These are phyloP conservation scores for Neogobius melanostomus DNA, from an alignment of 2,113 vertebrate genomes.

Conservation along the genomic window DNA sequence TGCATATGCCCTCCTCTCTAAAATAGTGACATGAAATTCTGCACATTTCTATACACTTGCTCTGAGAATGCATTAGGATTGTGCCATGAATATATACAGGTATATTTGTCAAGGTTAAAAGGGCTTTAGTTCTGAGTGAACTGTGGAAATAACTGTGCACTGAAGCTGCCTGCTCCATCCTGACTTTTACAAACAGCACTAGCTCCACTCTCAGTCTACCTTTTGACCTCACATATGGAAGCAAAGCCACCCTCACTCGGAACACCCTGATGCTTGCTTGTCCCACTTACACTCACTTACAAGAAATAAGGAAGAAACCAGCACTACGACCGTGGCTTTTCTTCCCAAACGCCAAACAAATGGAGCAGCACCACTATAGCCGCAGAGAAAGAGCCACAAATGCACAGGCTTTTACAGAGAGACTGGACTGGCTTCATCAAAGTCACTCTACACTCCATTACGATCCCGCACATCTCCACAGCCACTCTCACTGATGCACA, in stretches of 20 bases:
- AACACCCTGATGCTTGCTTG: constrained; percentile 24
- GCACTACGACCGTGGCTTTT: constrained; percentile 26
- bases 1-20: no score
- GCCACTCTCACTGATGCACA: neutral
- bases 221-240: constrained; percentile 16
- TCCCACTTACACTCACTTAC: constrained; percentile 53
- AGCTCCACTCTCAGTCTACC: constrained; percentile 6
- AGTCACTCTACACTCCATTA: constrained; percentile 31
- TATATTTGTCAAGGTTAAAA: neutral
- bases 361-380: constrained; percentile 28
- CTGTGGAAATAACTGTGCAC: neutral
- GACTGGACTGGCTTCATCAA: constrained; percentile 29
- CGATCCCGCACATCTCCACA: constrained; percentile 13
- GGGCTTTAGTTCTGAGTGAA: neutral
- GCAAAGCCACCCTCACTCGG: constrained; percentile 3
- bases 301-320: constrained; percentile 27
- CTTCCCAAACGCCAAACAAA: constrained; percentile 48
- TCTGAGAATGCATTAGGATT: no score
- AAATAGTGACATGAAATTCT: no score
- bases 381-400: constrained; percentile 18
- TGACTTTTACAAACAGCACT: neutral
- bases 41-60: no score
- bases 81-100: no score
- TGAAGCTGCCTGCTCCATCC: neutral
- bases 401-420: constrained; percentile 37